Conservation (phyloP, 92 coral and sea anemone species). For the Isaurus tuberculatus region DNA sequence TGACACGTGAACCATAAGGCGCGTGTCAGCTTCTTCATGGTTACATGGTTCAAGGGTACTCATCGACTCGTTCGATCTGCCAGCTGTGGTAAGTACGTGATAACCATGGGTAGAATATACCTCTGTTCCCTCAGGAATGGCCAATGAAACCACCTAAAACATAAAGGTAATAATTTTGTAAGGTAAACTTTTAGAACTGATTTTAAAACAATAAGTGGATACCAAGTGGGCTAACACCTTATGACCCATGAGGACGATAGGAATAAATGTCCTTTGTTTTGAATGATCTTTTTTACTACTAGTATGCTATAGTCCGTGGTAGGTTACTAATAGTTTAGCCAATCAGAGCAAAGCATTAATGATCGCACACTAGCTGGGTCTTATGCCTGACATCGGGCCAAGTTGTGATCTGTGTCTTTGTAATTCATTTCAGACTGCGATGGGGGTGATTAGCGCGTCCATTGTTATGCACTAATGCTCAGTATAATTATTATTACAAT, state of each 20-base stretch:
- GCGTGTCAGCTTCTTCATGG: slow-evolving; percentile 74
- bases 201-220: background rate
- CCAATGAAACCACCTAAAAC: slow-evolving; percentile 67
- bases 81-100: slow-evolving; percentile 41
- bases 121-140: slow-evolving; percentile 70
- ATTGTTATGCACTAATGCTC: slow-evolving; percentile 40
- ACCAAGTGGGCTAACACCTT: background rate
- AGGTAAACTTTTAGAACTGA: background rate
- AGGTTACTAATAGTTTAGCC: slow-evolving; percentile 4
- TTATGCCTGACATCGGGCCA: background rate
- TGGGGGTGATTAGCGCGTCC: slow-evolving; percentile 15
- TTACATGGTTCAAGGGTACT: slow-evolving; percentile 50
- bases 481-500: background rate
- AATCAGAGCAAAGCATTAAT: slow-evolving; percentile 16
- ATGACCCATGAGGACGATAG: slow-evolving; percentile 13
- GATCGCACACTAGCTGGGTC: background rate
- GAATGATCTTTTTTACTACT: background rate
- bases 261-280: background rate
- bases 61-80: slow-evolving; percentile 47
- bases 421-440: slow-evolving; percentile 7
- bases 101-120: slow-evolving; percentile 68
- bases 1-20: slow-evolving; percentile 71
- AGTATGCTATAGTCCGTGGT: slow-evolving; percentile 12
- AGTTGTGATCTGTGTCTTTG: slow-evolving; percentile 1
- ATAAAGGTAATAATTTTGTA: slow-evolving; percentile 1